Percentiles rank a stretch among this genome's conserved stretches.
Evolutionary conservation across 2,888 invertebrate genomes (phyloP).

Genomic region (Lasioglossum lativentre): DNA sequence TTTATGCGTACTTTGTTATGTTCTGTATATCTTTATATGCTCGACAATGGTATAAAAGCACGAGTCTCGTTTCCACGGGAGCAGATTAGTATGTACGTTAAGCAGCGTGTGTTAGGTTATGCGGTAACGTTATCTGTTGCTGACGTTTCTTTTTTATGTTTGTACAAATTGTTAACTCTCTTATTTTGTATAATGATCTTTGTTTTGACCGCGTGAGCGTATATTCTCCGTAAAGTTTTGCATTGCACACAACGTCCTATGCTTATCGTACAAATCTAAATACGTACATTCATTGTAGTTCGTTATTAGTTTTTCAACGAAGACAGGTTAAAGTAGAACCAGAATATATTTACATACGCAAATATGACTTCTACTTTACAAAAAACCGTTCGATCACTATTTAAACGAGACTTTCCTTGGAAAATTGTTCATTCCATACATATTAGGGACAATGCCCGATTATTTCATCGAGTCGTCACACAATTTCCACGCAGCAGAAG

Average conservation of each 20-base stretch:
- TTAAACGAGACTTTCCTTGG: constrained; percentile 21
- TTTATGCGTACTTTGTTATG: neutral
- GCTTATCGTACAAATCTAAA: neutral
- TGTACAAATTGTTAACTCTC: constrained; percentile 7
- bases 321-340: constrained; percentile 24
- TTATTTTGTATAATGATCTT: neutral
- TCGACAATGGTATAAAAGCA: constrained; percentile 32
- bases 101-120: constrained; percentile 14
- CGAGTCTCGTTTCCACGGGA: constrained; percentile 34
- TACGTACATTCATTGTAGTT: neutral
- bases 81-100: neutral
- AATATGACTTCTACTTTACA: constrained; percentile 46
- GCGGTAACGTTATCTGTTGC: neutral
- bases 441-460: neutral
- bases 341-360: neutral
- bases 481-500: neutral
- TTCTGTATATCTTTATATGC: neutral
- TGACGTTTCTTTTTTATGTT: neutral
- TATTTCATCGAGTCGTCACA: constrained; percentile 11
- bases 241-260: neutral
- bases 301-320: neutral
- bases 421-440: neutral
- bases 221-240: neutral
- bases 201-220: neutral
- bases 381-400: constrained; percentile 20